Percentiles rank a stretch among this genome's conserved stretches.
Evolutionary conservation across 2,113 vertebrate genomes (phyloP).

Genomic region (Phasianus colchicus): DNA sequence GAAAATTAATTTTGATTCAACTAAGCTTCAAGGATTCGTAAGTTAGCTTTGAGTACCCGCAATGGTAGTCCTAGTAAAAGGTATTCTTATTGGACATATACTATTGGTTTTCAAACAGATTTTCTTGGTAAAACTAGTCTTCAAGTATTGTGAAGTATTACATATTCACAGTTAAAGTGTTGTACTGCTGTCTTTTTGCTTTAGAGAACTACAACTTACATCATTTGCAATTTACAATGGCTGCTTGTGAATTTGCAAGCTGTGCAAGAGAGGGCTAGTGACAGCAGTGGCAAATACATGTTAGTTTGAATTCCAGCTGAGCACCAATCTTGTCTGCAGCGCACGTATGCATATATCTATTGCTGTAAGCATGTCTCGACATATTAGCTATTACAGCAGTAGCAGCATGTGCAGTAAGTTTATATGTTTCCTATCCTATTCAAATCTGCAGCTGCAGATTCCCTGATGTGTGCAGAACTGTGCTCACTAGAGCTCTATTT

Average conservation of each 20-base stretch:
- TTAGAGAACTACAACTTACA: neutral
- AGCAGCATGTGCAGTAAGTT: conserved; percentile 47
- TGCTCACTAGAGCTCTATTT: neutral
- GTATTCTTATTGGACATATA: neutral
- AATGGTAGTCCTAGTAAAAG: neutral
- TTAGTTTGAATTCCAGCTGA: conserved; percentile 46
- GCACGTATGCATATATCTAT: conserved; percentile 12
- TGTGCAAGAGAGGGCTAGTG: neutral
- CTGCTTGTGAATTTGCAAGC: conserved; percentile 20
- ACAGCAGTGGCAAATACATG: neutral
- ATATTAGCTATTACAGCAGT: conserved; percentile 43
- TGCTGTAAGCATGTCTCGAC: conserved; percentile 33
- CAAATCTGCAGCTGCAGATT: conserved; percentile 59
- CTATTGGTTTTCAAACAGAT: neutral
- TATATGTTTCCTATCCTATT: conserved; percentile 32
- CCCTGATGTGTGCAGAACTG: conserved; percentile 49
- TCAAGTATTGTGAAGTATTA: neutral
- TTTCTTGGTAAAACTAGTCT: neutral
- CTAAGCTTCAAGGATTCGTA: neutral
- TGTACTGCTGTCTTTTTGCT: neutral
- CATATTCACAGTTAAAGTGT: neutral
- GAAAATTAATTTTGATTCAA: conserved; percentile 33
- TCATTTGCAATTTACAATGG: neutral
- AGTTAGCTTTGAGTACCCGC: neutral
- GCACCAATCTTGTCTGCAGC: conserved; percentile 20